These are phyloP conservation scores for Protonibea diacanthus DNA, from an alignment of 2,797 vertebrate species.

Conservation along the genomic window DNA sequence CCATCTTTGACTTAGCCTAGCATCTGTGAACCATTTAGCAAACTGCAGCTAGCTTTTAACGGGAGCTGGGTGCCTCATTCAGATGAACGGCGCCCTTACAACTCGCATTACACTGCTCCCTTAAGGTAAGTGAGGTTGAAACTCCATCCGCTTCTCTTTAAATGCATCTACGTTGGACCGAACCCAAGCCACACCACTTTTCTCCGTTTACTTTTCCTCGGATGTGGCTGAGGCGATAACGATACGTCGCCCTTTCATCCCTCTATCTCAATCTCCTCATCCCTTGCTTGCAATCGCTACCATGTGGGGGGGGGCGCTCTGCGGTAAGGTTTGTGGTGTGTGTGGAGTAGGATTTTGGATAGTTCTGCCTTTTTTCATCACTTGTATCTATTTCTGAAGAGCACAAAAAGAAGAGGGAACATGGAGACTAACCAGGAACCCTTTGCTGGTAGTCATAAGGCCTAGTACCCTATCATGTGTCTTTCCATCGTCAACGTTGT, in stretches of 20 bases:
- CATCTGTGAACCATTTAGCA: slow-evolving; percentile 51
- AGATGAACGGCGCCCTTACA: slow-evolving; percentile 25
- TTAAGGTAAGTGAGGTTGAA: slow-evolving; percentile 45
- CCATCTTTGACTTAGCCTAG: slow-evolving; percentile 10
- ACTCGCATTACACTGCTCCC: slow-evolving; percentile 34
- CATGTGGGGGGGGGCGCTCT: slow-evolving; percentile 35
- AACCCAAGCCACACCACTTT: slow-evolving; percentile 50
- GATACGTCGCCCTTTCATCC: slow-evolving; percentile 20
- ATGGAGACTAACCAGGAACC: neutral
- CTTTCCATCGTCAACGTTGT: no score
- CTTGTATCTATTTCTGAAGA: neutral
- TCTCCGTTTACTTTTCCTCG: slow-evolving; percentile 24
- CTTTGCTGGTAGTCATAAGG: neutral
- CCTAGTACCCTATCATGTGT: neutral
- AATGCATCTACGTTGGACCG: slow-evolving; percentile 41
- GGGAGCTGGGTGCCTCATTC: slow-evolving; percentile 32
- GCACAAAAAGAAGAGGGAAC: neutral
- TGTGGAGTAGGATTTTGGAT: neutral
- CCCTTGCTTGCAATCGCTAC: slow-evolving; percentile 31
- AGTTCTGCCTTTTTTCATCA: slow-evolving; percentile 10
- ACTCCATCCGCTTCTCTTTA: slow-evolving; percentile 39
- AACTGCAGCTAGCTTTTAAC: slow-evolving; percentile 34
- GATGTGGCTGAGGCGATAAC: slow-evolving; percentile 52
- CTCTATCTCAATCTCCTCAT: slow-evolving; percentile 41
- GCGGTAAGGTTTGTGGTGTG: slow-evolving; percentile 4